Base-by-base conservation (phyloP, 2,888 invertebrate genomes). In the Clivina fossor region DNA sequence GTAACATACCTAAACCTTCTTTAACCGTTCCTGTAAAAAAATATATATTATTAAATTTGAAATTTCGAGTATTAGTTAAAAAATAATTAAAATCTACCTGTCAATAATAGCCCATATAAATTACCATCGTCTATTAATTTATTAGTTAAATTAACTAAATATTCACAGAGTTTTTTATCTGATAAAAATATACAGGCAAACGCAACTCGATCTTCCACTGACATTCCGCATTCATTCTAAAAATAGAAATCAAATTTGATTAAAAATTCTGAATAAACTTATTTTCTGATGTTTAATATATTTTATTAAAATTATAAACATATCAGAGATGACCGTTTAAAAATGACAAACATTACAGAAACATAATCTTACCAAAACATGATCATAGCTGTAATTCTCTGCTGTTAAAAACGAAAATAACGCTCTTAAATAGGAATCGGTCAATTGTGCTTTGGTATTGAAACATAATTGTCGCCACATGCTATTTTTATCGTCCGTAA, bases 371-470 rank as follows among this genome's bases (percentile, higher is more conserved):
- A 89, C 90, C 77, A 91, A 74, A 63, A 92, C 86, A 59, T 80
- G 80, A 51, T 89, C 87, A 64, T 86, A 92, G 64, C 80, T 83
- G 62, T 84, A 85, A 66, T 82, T 83, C 47, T 91, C 88, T 24
- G 88, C 84, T 0, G 93, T 90, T 58, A 96, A 80, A 77, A 96
- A 96, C 41, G 87, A 85, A 77, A 96, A 94, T 71, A 93, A 86
- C 4, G 91, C 92, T 66, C 92, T 82, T 59, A 97, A 80, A 76
- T 96, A 93, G 0, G 95, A 89, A 79, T 94, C 90, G n/a, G 83
- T 80, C 47, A 96, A 80, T 69, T 90, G 87, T 15, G 80, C 78
- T 63, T 85, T 82, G n/a, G 91, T 86, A 33, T 75, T 78, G 1
- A 83, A 74, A 64, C 90, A 89, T 54, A 88, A 83, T 73, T 83